Evolutionary conservation across 2,113 vertebrate species (phyloP), one percentile per base, ranked within the genome.

Genomic region (Glareola pratincola): DNA sequence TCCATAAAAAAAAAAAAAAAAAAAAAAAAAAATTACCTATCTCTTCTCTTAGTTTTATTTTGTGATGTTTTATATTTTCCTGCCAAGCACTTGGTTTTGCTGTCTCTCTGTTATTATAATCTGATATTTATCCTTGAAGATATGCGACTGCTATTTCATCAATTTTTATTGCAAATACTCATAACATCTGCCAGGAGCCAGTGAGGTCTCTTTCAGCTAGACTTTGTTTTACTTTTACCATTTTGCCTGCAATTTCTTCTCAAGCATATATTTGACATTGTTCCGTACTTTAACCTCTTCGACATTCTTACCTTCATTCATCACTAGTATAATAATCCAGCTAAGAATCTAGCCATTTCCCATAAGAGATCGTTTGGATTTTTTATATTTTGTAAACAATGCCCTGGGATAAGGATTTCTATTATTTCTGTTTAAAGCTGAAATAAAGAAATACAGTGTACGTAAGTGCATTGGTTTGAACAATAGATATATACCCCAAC

Each of bases 271-370:
- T 94, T 97, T 96, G 75, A 14, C 47, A 67, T 8, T 75, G 69
- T 59, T 95, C 19, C 56, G 27, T 74, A 62, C 56, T 78, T 94
- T 72, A 91, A 79, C 75, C 47, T 74, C 67, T 87, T 96, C 71
- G 94, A 88, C 75, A 80, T 79, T 77, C 85, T 90, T 83, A 69
- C 75, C 43, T 92, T 95, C 63, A 36, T 53, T 95, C 60, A 54
- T 93, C 59, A 83, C 22, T 69, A 50, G 8, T n/a, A 18, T 47
- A 69, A 72, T 69, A 88, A 76, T 64, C 2, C 1, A 85, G 39
- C 13, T 41, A 90, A 79, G 57, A 85, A 93, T 4, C 12, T 36
- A 56, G 1, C 4, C 22, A 36, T 83, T 92, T 92, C 56, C 56
- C 37, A 53, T 1, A 54, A 45, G 13, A 89, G 18, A 67, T 34